phyloP scores from a whole-genome alignment of 2,113 vertebrate genomes.

The Turnix velox region DNA sequence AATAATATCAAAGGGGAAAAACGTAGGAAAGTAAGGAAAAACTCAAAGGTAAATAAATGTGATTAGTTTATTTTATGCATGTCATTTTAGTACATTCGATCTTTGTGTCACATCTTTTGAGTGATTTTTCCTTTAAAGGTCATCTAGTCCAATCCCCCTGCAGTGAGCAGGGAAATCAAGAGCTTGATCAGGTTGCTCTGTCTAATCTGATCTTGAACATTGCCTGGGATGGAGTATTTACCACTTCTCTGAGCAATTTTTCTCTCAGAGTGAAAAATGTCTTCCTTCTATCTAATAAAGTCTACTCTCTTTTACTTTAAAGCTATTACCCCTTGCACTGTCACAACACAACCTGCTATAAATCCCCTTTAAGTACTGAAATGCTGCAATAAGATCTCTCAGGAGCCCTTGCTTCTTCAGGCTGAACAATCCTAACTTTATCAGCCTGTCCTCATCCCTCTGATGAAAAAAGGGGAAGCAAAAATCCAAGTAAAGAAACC shows the following conservation, averaged over 20 bases:
- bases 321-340: background rate
- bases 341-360: background rate
- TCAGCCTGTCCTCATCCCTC: background rate
- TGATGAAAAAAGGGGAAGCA: background rate
- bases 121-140: no score
- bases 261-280: background rate
- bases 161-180: background rate
- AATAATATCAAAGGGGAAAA: no score
- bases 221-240: background rate
- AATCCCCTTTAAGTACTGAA: background rate
- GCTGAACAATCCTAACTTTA: background rate
- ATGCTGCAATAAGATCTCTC: background rate
- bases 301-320: background rate
- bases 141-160: background rate
- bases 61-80: no score
- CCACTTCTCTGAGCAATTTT: background rate
- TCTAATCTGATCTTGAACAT: background rate
- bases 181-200: background rate
- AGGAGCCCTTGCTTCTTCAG: background rate
- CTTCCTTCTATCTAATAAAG: background rate
- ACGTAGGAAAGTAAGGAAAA: no score
- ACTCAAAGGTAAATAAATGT: no score
- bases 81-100: no score
- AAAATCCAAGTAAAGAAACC: accelerated
- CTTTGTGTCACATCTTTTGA: no score